phyloP scores from a whole-genome alignment of 2,888 invertebrate species.

The Agrilus cyanescens region DNA sequence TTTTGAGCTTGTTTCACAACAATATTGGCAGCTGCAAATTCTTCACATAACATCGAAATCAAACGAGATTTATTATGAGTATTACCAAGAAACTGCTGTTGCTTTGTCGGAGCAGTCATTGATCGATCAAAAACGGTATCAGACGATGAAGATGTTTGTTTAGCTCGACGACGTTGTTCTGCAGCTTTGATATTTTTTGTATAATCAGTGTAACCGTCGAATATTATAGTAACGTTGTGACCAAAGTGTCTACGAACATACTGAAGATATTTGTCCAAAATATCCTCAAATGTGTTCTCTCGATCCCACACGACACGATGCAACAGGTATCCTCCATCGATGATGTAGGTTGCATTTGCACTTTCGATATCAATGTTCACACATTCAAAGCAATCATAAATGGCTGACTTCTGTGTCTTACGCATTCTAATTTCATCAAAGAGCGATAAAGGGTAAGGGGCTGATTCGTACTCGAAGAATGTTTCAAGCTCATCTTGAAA shows the following conservation, averaged over 20 bases:
- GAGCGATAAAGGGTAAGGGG: slow-evolving; percentile 12
- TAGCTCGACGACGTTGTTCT: slow-evolving; percentile 19
- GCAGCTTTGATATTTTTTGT: slow-evolving; percentile 19
- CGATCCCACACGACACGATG: slow-evolving; percentile 20
- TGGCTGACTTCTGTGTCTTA: slow-evolving; percentile 14
- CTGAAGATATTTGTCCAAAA: slow-evolving; percentile 17
- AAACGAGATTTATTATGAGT: slow-evolving; percentile 24
- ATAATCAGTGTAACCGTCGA: slow-evolving; percentile 22
- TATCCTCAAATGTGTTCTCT: slow-evolving; percentile 10
- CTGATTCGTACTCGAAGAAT: slow-evolving; percentile 13
- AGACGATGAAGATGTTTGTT: slow-evolving; percentile 20
- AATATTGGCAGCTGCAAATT: slow-evolving; percentile 22
- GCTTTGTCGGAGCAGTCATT: slow-evolving; percentile 20
- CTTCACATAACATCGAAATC: slow-evolving; percentile 19
- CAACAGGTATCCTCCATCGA: slow-evolving; percentile 23
- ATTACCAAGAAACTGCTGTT: slow-evolving; percentile 22
- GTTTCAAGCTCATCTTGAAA: slow-evolving; percentile 14
- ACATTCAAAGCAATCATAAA: slow-evolving; percentile 3
- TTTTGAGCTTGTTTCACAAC: slow-evolving; percentile 21
- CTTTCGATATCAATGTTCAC: background rate
- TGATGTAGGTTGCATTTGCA: slow-evolving; percentile 9
- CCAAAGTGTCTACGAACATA: slow-evolving; percentile 19
- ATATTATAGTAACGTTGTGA: slow-evolving; percentile 17
- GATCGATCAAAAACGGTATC: slow-evolving; percentile 22
- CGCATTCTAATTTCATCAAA: slow-evolving; percentile 16